These are phyloP conservation scores for Manis pentadactyla DNA, from an alignment of 2,797 vertebrate species.

Conservation along the genomic window DNA sequence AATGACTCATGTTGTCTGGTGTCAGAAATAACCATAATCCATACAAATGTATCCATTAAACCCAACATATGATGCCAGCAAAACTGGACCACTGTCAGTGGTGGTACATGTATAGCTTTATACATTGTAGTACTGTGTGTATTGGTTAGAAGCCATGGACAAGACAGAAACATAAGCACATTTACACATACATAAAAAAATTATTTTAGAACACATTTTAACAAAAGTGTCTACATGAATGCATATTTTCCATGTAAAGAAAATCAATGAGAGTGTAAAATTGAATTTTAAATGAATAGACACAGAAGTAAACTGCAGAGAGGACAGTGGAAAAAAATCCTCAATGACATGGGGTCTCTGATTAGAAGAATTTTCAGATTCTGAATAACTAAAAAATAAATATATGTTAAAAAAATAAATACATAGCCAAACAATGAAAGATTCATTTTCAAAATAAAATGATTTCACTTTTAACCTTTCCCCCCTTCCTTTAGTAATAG, in stretches of 20 bases:
- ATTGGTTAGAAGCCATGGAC: neutral
- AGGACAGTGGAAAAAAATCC: neutral
- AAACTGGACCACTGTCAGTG: neutral
- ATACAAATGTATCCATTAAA: neutral
- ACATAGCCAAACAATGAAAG: neutral
- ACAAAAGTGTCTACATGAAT: neutral
- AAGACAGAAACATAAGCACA: neutral
- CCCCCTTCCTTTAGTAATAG: neutral
- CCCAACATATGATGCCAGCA: neutral
- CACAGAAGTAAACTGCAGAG: neutral
- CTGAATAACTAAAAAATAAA: neutral
- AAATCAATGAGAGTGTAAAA: neutral
- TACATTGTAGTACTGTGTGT: no score
- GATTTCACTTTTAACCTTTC: neutral
- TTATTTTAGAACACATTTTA: neutral
- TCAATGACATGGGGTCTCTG: neutral
- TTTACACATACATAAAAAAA: neutral
- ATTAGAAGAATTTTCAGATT: neutral
- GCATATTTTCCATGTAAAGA: neutral
- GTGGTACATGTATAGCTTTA: neutral
- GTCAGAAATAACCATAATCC: neutral
- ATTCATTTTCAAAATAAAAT: neutral
- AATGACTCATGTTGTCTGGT: neutral
- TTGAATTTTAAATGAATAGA: neutral
- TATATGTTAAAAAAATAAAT: neutral